Evolutionary conservation across 2,888 invertebrate species (phyloP).

Genomic region (Xylophagus ater): DNA sequence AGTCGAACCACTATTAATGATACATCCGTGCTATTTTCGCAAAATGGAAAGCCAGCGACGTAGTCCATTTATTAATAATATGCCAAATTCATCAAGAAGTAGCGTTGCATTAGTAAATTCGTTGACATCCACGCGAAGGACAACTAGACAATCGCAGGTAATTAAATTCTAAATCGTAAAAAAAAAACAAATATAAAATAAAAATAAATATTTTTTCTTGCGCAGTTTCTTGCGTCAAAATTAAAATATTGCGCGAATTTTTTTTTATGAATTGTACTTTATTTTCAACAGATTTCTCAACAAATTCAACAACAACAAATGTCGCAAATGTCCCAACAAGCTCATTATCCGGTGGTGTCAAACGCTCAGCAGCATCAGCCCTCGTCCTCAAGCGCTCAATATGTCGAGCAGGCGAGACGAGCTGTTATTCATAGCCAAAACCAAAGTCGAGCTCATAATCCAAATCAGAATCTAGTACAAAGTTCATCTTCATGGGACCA

Average conservation of each 20-base stretch:
- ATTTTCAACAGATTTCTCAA: constrained; percentile 20
- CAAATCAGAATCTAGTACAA: constrained; percentile 27
- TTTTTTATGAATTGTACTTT: no score
- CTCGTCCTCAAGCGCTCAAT: constrained; percentile 18
- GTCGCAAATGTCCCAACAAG: constrained; percentile 36
- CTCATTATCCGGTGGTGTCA: constrained; percentile 28
- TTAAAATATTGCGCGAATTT: no score
- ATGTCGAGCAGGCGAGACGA: constrained; percentile 20
- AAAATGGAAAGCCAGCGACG: constrained; percentile 74
- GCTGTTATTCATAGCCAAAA: constrained; percentile 16
- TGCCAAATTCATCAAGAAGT: constrained; percentile 49
- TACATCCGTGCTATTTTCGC: constrained; percentile 80
- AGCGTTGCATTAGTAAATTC: constrained; percentile 29
- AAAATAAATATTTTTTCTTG: no score
- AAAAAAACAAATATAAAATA: no score
- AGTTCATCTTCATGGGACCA: constrained; percentile 32
- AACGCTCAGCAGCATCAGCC: constrained; percentile 26
- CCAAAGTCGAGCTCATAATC: constrained; percentile 17
- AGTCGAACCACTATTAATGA: constrained; percentile 77
- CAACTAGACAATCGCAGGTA: constrained; percentile 15
- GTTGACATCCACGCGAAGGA: constrained; percentile 21
- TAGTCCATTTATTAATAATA: constrained; percentile 74
- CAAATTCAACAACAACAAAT: constrained; percentile 31
- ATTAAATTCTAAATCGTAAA: no score
- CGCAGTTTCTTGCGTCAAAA: no score